Percentiles rank a stretch among this genome's conserved stretches.
Evolutionary conservation across 2,797 vertebrate genomes (phyloP).

Genomic region (Carcharodon carcharias): DNA sequence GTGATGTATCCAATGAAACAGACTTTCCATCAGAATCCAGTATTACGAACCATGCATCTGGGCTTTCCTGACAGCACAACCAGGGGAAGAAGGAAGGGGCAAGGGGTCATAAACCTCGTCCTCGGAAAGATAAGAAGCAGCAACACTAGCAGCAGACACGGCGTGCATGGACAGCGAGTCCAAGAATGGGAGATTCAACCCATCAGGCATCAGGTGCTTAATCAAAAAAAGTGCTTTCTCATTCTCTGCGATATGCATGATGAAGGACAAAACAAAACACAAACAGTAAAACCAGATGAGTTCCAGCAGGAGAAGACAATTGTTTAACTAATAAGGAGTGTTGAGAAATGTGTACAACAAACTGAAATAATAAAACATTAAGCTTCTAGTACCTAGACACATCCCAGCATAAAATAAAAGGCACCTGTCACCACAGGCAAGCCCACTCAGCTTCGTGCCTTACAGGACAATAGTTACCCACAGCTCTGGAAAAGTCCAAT

Average conservation of each 20-base stretch:
- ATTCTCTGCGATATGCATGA: conserved; percentile 55
- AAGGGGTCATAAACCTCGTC: conserved; percentile 55
- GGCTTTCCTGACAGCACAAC: conserved; percentile 67
- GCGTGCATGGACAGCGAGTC: conserved; percentile 67
- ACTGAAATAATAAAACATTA: not conserved
- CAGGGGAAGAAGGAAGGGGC: conserved; percentile 55
- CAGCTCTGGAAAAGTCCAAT: not conserved
- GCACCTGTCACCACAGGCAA: not conserved
- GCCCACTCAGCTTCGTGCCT: not conserved
- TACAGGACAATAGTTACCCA: not conserved
- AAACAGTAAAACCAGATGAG: not conserved
- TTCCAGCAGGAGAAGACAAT: not conserved
- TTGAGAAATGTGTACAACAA: not conserved
- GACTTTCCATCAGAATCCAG: not conserved
- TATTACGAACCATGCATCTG: conserved; percentile 64
- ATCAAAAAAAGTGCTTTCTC: conserved; percentile 69
- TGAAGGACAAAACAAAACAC: conserved; percentile 48
- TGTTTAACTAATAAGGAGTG: not conserved
- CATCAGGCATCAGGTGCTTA: conserved; percentile 66
- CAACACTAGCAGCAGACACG: conserved; percentile 63
- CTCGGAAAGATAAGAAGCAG: conserved; percentile 60
- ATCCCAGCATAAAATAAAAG: not conserved
- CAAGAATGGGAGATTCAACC: conserved; percentile 63
- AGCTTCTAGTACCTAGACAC: not conserved
- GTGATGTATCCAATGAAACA: not conserved